Evolutionary conservation across 2,797 vertebrate genomes (phyloP).

Genomic region (Hozukius guyotensis): DNA sequence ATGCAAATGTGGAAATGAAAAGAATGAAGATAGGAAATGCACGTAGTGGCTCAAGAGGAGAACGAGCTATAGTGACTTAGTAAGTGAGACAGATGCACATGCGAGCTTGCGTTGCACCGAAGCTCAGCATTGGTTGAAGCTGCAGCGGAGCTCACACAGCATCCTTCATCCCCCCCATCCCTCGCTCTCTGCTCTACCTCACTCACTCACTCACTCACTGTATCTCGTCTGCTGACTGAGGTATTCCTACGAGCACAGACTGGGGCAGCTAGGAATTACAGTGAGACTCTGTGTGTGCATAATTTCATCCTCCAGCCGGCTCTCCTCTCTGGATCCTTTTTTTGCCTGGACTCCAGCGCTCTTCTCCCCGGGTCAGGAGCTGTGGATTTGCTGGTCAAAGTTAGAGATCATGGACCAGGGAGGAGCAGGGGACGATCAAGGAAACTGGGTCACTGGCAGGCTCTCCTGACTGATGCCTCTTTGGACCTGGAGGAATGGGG

Average conservation of each 20-base stretch:
- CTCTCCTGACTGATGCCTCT: conserved; percentile 73
- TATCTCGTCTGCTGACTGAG: conserved; percentile 74
- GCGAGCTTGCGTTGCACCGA: conserved; percentile 33
- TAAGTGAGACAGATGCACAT: conserved; percentile 61
- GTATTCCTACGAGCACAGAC: conserved; percentile 60
- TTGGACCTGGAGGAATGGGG: conserved; percentile 90
- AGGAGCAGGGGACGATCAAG: conserved; percentile 36
- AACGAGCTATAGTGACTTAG: conserved; percentile 28
- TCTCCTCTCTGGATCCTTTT: conserved; percentile 36
- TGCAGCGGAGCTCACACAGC: conserved; percentile 71
- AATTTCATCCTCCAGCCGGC: conserved; percentile 23
- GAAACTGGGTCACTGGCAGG: conserved; percentile 67
- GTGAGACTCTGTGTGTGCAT: conserved; percentile 29
- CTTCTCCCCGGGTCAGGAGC: conserved; percentile 30
- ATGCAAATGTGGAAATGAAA: conserved; percentile 40
- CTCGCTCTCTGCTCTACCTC: conserved; percentile 55
- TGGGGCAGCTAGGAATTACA: conserved; percentile 48
- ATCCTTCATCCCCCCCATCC: conserved; percentile 76
- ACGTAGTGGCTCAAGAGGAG: conserved; percentile 10
- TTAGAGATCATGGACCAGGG: conserved; percentile 62
- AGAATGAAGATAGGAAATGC: conserved; percentile 14
- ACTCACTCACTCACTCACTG: conserved; percentile 58
- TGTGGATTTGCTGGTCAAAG: conserved; percentile 50
- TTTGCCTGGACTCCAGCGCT: conserved; percentile 16
- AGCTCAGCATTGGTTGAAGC: conserved; percentile 71